Evolutionary conservation across 2,888 invertebrate species (phyloP).

Genomic region (Chalcis sispes): DNA sequence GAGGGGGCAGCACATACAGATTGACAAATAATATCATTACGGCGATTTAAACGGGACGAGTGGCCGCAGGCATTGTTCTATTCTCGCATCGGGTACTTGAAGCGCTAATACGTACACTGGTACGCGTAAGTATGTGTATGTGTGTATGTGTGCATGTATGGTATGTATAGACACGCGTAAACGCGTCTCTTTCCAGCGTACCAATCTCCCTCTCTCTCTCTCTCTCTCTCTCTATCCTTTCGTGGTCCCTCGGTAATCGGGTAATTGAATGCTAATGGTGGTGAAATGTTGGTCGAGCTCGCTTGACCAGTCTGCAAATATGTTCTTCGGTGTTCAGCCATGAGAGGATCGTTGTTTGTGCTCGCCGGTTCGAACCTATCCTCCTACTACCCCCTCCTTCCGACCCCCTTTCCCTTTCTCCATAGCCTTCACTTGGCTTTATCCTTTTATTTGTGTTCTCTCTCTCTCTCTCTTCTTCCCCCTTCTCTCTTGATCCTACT

Average conservation of each 20-base stretch:
- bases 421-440: background rate
- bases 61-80: no score
- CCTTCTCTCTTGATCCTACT: no score
- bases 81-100: no score
- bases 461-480: background rate
- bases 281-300: conserved; percentile 64
- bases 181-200: no score
- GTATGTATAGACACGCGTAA: no score
- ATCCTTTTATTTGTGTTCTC: background rate
- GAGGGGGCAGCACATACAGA: no score
- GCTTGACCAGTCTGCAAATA: conserved; percentile 68
- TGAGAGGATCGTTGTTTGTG: conserved; percentile 50
- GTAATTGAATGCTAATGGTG: conserved; percentile 70
- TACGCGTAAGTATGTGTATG: no score
- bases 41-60: no score
- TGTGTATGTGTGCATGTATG: no score
- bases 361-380: conserved; percentile 41
- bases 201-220: background rate
- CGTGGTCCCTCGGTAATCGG: conserved; percentile 41
- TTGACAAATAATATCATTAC: no score
- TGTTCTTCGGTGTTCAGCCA: conserved; percentile 60
- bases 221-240: background rate
- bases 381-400: conserved; percentile 5
- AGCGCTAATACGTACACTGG: conserved; percentile 21
- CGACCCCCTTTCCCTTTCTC: conserved; percentile 21